Evolutionary conservation across 2,797 vertebrate species (phyloP), one percentile per base, ranked within the genome.

Genomic region (Hafferia zeledoni): DNA sequence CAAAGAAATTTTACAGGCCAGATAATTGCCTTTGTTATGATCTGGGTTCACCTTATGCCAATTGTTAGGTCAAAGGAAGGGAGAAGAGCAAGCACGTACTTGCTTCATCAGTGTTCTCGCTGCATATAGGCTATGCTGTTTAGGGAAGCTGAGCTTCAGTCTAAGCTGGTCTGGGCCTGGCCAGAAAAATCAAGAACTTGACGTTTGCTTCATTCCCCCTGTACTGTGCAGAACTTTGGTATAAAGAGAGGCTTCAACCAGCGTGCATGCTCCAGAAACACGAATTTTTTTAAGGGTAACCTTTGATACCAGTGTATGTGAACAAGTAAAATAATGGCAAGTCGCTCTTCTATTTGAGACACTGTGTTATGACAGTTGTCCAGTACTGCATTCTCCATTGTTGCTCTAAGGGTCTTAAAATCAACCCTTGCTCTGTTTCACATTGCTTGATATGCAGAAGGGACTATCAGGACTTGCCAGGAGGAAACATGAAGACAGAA

Each of bases 1-100:
- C 53, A 39, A 87, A 88, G 52, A 88, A 59, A 84, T 64, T 47
- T 90, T 82, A 75, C 41, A 82, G 77, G 47, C 24, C 47, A 88
- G 56, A 57, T 87, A 22, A 59, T 41, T 67, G 86, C 31, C 13
- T 83, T 23, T 89, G 9, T 56, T 88, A 70, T 57, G 59, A 72
- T 46, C 56, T 81, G 28, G 13, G 31, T 68, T 91, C 28, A 1
- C 19, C 49, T 59, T 93, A 31, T 20, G 18, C n/a, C 69, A 89
- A 80, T 27, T 85, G 43, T 63, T 61, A 86, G 24, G 65, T 78
- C 76, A 93, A 90, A 60, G 72, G 81, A 90, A 80, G 24, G 28
- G 46, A 94, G 46, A 75, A 16, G 28, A 83, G n/a, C 59, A 79
- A 91, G 69, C 10, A 49, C 0, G 3, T 49, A 50, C 79, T 88